Percentiles rank a stretch among this genome's conserved stretches.
These are phyloP conservation scores for Cenopis cana DNA, from an alignment of 2,888 invertebrate species.

Conservation along the genomic window DNA sequence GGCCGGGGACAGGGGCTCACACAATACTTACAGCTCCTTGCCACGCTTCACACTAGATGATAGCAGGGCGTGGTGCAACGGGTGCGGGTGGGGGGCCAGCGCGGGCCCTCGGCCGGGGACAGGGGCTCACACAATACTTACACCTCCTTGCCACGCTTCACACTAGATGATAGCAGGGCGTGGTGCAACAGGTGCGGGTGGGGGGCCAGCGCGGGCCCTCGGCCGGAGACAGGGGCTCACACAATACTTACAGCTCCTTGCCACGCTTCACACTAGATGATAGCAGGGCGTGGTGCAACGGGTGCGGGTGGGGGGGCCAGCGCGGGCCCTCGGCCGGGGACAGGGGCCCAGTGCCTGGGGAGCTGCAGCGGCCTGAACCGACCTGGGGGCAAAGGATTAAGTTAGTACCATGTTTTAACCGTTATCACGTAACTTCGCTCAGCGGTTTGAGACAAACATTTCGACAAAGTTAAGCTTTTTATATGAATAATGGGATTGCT, in stretches of 20 bases:
- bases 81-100: conserved; percentile 75
- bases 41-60: conserved; percentile 80
- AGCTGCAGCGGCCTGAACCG: conserved; percentile 78
- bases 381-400: conserved; percentile 60
- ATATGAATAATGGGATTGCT: too few relatives aligned
- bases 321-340: conserved; percentile 80
- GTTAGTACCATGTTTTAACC: not conserved
- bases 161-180: conserved; percentile 78
- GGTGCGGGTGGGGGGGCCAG: conserved; percentile 80
- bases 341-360: conserved; percentile 79
- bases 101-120: not conserved
- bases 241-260: conserved; percentile 78
- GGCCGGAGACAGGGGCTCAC: not conserved
- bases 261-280: conserved; percentile 80
- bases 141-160: conserved; percentile 82
- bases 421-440: not conserved
- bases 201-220: not conserved
- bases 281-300: conserved; percentile 79
- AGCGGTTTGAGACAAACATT: not conserved
- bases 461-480: not conserved
- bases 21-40: conserved; percentile 78
- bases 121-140: conserved; percentile 59
- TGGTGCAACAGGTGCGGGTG: conserved; percentile 81
- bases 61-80: conserved; percentile 79
- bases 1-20: not conserved